A percentile compares a stretch with the other conserved stretches of the same genome.
Evolutionary conservation across 1,140 invertebrate genomes (phyloP).

Genomic region (Magallana gigas): DNA sequence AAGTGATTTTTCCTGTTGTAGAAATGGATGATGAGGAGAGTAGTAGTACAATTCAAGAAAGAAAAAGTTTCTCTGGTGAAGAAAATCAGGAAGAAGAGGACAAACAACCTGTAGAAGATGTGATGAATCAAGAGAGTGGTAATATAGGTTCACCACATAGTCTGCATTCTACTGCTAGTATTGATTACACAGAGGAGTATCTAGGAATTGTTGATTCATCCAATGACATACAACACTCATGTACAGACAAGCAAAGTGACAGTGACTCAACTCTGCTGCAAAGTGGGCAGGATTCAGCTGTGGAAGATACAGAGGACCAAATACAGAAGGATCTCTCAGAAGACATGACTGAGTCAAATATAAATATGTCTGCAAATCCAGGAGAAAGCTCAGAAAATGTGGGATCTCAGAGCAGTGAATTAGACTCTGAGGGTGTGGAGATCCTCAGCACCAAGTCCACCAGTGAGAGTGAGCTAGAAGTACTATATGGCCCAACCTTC

Average conservation of each 20-base stretch:
- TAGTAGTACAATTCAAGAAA: not conserved
- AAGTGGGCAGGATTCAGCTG: not conserved
- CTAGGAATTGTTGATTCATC: constrained; percentile 8
- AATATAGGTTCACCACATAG: not conserved
- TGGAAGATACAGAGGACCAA: not conserved
- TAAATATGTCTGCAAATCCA: too few species aligned
- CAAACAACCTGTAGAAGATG: not conserved
- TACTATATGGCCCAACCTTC: not conserved
- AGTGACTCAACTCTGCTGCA: not conserved
- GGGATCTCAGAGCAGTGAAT: not conserved
- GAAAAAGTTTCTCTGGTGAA: not conserved
- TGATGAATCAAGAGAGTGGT: not conserved
- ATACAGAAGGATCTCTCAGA: not conserved
- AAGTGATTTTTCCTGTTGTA: constrained; percentile 11
- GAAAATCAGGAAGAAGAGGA: not conserved
- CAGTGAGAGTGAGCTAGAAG: constrained; percentile 6
- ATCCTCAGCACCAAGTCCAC: not conserved
- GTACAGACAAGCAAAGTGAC: not conserved
- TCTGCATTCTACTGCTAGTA: not conserved
- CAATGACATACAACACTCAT: not conserved
- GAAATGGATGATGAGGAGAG: not conserved
- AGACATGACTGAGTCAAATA: not conserved
- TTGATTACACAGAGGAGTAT: not conserved
- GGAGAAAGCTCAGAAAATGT: too few species aligned
- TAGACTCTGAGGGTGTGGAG: not conserved